These are phyloP conservation scores for Abrostola triplasia DNA, from an alignment of 2,888 invertebrate species.

Conservation along the genomic window DNA sequence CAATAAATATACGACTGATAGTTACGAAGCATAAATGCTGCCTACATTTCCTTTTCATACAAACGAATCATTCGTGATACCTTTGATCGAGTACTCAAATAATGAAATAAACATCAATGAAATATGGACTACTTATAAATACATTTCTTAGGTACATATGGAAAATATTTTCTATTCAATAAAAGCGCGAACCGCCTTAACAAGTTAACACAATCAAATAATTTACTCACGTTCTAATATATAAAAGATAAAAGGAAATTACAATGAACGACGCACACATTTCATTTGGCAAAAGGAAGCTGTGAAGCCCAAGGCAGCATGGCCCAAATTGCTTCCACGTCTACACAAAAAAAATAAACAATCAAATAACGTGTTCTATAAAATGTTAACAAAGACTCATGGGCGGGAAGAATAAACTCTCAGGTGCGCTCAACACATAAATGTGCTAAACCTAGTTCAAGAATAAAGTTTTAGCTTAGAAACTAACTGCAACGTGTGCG, in stretches of 20 bases:
- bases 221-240: constrained; percentile 14
- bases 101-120: constrained; percentile 3
- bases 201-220: constrained; percentile 12
- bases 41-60: neutral
- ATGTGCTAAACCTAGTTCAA: constrained; percentile 38
- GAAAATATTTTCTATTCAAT: neutral
- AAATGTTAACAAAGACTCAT: constrained; percentile 29
- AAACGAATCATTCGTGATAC: neutral
- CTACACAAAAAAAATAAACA: constrained; percentile 28
- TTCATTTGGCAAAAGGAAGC: constrained; percentile 36
- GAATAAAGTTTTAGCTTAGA: constrained; percentile 43
- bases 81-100: constrained; percentile 1
- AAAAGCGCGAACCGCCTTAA: constrained; percentile 5
- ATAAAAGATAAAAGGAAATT: constrained; percentile 28
- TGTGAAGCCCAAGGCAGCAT: constrained; percentile 35
- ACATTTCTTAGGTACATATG: neutral
- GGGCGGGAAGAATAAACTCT: constrained; percentile 21
- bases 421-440: constrained; percentile 42
- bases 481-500: constrained; percentile 42
- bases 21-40: too few relatives aligned
- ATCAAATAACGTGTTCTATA: constrained; percentile 12
- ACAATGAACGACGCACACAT: constrained; percentile 29
- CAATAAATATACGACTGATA: too few relatives aligned
- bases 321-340: constrained; percentile 42
- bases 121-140: constrained; percentile 1